These are phyloP conservation scores for Dreissena polymorpha DNA, from an alignment of 1,140 invertebrate species.

Conservation along the genomic window DNA sequence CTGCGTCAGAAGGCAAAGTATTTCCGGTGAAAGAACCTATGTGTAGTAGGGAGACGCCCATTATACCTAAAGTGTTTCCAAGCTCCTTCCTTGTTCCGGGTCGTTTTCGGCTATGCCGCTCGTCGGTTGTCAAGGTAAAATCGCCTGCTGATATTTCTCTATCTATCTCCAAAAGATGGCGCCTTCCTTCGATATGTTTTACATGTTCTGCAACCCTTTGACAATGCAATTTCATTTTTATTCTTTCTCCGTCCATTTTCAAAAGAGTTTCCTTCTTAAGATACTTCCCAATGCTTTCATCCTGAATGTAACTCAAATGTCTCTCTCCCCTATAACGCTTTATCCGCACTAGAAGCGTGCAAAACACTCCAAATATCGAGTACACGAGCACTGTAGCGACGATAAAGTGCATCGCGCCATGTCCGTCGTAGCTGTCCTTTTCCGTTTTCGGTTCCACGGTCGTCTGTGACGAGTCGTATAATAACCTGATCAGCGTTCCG, in stretches of 20 bases:
- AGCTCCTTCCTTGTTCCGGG: neutral
- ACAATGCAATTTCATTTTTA: conserved; percentile 15
- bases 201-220: neutral
- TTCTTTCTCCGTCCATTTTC: conserved; percentile 24
- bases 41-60: conserved; percentile 33
- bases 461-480: neutral
- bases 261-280: conserved; percentile 35
- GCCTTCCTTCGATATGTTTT: conserved; percentile 27
- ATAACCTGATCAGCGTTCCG: conserved; percentile 25
- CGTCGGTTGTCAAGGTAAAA: neutral
- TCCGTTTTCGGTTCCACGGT: neutral
- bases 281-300: conserved; percentile 35
- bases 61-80: conserved; percentile 12
- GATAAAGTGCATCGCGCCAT: conserved; percentile 44
- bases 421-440: conserved; percentile 9
- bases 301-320: conserved; percentile 11
- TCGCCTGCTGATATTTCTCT: neutral
- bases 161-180: conserved; percentile 24
- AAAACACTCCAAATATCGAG: conserved; percentile 35
- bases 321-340: conserved; percentile 1
- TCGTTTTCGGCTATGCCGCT: neutral
- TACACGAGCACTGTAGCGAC: conserved; percentile 38
- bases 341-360: conserved; percentile 30
- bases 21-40: neutral
- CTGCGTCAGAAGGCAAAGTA: too few relatives aligned